A percentile compares a stretch with the other conserved stretches of the same genome.
phyloP scores from a whole-genome alignment of 2,797 vertebrate genomes.

The Mallotus villosus region DNA sequence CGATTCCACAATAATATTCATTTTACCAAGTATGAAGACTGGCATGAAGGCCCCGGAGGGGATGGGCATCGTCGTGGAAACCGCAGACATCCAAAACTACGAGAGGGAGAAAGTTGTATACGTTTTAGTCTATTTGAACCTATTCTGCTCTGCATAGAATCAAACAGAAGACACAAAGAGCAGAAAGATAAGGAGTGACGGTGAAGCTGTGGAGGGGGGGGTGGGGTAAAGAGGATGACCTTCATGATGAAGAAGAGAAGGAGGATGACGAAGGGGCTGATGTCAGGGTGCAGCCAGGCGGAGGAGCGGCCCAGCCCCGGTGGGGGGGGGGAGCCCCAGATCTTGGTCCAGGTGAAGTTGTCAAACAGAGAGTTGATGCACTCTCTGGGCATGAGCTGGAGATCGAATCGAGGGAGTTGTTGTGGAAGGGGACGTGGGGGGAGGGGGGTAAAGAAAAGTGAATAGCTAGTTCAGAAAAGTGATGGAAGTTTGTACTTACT shows the following conservation, averaged over 20 bases:
- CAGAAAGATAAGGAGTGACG: neutral
- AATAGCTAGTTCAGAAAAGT: neutral
- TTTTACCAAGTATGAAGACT: slow-evolving; percentile 90
- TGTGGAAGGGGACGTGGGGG: neutral
- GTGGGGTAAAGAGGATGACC: slow-evolving; percentile 60
- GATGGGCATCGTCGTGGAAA: slow-evolving; percentile 94
- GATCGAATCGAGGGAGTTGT: neutral
- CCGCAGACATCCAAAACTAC: slow-evolving; percentile 95
- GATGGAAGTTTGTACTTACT: neutral
- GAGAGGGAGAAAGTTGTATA: slow-evolving; percentile 27
- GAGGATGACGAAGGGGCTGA: slow-evolving; percentile 79
- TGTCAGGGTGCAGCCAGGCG: slow-evolving; percentile 81
- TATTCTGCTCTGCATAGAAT: neutral
- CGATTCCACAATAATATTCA: neutral
- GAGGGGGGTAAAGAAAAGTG: neutral
- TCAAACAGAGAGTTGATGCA: slow-evolving; percentile 86
- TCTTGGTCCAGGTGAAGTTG: slow-evolving; percentile 85
- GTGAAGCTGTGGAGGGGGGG: neutral
- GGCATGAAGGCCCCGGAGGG: slow-evolving; percentile 97
- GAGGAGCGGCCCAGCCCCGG: slow-evolving; percentile 75
- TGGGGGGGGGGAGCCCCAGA: slow-evolving; percentile 61
- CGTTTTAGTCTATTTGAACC: neutral
- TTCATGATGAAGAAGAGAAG: slow-evolving; percentile 85
- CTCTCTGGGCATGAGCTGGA: slow-evolving; percentile 86
- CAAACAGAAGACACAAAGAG: neutral